Evolutionary conservation across 2,888 invertebrate genomes (phyloP).

Genomic region (Folsomia candida): DNA sequence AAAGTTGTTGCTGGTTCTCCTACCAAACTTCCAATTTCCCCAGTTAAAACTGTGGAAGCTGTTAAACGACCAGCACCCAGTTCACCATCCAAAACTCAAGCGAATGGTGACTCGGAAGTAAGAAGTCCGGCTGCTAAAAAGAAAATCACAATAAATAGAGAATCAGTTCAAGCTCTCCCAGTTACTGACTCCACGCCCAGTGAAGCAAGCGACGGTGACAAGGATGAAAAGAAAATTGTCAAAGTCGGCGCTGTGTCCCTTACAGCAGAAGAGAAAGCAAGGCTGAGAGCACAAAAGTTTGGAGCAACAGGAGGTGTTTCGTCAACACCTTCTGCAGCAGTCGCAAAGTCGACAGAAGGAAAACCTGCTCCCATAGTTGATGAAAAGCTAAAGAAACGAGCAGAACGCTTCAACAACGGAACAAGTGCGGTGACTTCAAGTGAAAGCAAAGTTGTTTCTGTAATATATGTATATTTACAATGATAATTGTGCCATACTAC

Average conservation of each 20-base stretch:
- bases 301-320: not conserved
- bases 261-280: slow-evolving; percentile 9
- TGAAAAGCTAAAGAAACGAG: slow-evolving; percentile 4
- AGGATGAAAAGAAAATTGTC: not conserved
- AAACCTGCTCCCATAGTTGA: not conserved
- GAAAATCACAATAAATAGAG: slow-evolving; percentile 7
- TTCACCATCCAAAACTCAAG: not conserved
- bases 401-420: not conserved
- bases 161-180: not conserved
- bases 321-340: not conserved
- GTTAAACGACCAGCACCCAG: not conserved
- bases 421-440: not conserved
- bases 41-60: not conserved
- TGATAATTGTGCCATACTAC: not conserved
- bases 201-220: not conserved
- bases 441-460: not conserved
- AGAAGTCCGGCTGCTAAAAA: not conserved
- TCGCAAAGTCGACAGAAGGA: not conserved
- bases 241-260: not conserved
- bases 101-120: not conserved
- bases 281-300: slow-evolving; percentile 2
- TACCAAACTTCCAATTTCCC: not conserved
- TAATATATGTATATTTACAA: not conserved
- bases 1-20: not conserved
- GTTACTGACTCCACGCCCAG: not conserved